A percentile compares a stretch with the other conserved stretches of the same genome.
Evolutionary conservation across 2,113 vertebrate genomes (phyloP).

Genomic region (Poeciliopsis occidentalis): DNA sequence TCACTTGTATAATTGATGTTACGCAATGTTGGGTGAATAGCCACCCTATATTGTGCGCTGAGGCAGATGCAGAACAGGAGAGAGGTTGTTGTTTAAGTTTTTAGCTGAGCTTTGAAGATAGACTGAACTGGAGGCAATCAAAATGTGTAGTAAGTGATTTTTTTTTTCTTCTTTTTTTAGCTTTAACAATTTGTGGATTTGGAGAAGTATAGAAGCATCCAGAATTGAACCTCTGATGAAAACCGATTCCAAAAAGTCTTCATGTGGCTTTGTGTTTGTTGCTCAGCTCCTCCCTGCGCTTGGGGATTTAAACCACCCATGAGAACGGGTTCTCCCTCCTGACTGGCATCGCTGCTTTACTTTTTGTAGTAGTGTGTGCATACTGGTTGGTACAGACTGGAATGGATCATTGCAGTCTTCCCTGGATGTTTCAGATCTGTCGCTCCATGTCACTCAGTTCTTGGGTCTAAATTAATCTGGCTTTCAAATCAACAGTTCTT

Average conservation of each 20-base stretch:
- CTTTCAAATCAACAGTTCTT: no score
- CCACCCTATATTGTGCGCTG: conserved; percentile 60
- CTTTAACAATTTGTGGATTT: not conserved
- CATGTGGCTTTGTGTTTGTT: conserved; percentile 9
- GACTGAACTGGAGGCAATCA: not conserved
- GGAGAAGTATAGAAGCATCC: not conserved
- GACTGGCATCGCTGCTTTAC: not conserved
- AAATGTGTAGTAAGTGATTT: not conserved
- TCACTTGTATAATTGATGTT: conserved; percentile 75
- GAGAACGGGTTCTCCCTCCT: conserved; percentile 18
- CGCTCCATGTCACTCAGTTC: not conserved
- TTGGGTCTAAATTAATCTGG: no score
- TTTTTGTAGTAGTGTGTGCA: not conserved
- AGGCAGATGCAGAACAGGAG: conserved; percentile 46
- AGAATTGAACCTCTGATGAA: not conserved
- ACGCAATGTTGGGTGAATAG: conserved; percentile 71
- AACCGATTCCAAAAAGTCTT: not conserved
- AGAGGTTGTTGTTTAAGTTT: not conserved
- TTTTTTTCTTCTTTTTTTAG: not conserved
- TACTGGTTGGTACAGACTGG: conserved; percentile 14
- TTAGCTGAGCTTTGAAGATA: not conserved
- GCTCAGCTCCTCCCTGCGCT: conserved; percentile 1
- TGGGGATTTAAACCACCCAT: conserved; percentile 18
- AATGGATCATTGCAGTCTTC: conserved; percentile 24
- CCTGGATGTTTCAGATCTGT: not conserved